Evolutionary conservation across 2,797 vertebrate genomes (phyloP).

Genomic region (Parambassis ranga): DNA sequence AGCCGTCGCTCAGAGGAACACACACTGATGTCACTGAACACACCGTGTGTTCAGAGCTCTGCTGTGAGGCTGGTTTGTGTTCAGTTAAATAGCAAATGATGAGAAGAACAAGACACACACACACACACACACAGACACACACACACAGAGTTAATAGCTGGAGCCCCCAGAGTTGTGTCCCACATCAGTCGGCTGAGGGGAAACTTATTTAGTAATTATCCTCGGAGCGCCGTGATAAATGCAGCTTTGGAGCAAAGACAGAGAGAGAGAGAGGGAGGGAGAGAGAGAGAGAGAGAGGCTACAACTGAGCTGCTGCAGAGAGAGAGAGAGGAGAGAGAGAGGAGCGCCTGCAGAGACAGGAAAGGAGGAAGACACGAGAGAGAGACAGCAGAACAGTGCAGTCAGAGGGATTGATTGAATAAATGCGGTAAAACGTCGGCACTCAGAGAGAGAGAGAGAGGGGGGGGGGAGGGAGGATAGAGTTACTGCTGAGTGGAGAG

Average conservation of each 20-base stretch:
- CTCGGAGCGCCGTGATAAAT: constrained; percentile 8
- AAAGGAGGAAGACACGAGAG: constrained; percentile 7
- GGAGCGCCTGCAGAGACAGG: constrained; percentile 15
- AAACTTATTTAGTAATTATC: constrained; percentile 57
- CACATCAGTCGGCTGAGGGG: constrained; percentile 51
- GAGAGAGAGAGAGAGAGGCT: background rate
- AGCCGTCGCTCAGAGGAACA: no score
- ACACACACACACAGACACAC: background rate
- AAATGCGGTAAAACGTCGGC: constrained; percentile 82
- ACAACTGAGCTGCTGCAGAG: constrained; percentile 16
- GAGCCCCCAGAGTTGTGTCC: constrained; percentile 53
- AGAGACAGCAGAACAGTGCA: constrained; percentile 80
- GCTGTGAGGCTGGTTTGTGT: no score
- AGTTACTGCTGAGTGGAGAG: constrained; percentile 56
- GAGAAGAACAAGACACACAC: no score
- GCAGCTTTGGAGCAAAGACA: constrained; percentile 10
- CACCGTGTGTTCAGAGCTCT: no score
- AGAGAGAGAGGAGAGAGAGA: background rate
- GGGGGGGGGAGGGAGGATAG: constrained; percentile 55
- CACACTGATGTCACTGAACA: no score
- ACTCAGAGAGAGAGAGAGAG: constrained; percentile 16
- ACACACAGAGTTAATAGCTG: constrained; percentile 6
- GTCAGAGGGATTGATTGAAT: constrained; percentile 89
- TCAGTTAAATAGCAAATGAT: no score
- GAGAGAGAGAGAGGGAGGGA: constrained; percentile 15